Conservation (phyloP, 1,140 invertebrate genomes). For the Elymnias hypermnestra region DNA sequence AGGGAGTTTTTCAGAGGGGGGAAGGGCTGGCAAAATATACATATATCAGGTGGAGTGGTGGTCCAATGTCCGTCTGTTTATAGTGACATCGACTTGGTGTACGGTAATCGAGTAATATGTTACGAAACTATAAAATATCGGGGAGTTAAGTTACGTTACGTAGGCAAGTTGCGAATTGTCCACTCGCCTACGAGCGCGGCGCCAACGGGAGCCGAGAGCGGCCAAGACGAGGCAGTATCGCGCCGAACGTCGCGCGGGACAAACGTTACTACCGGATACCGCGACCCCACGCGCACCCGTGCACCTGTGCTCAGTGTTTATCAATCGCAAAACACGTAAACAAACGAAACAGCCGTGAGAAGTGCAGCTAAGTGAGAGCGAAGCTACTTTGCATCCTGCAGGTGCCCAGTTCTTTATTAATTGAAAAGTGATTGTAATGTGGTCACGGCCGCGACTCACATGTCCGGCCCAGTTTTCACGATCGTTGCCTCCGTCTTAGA, state of each 20-base stretch:
- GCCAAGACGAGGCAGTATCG: constrained; percentile 35
- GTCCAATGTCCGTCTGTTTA: no score
- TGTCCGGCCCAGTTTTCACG: constrained; percentile 72
- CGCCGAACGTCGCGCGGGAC: constrained; percentile 38
- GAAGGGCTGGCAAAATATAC: no score
- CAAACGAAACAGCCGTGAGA: constrained; percentile 43
- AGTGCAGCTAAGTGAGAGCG: constrained; percentile 50
- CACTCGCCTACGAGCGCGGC: constrained; percentile 30
- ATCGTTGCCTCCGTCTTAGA: constrained; percentile 55
- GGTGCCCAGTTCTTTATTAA: constrained; percentile 69
- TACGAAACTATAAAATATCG: constrained; percentile 72
- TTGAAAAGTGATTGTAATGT: constrained; percentile 73
- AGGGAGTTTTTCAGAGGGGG: no score
- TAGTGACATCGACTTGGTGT: constrained; percentile 59
- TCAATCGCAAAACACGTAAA: constrained; percentile 53
- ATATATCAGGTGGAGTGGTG: no score
- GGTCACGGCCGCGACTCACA: constrained; percentile 70
- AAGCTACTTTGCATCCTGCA: constrained; percentile 61
- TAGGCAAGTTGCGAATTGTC: constrained; percentile 57
- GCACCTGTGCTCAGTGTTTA: constrained; percentile 57
- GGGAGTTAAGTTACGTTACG: constrained; percentile 65
- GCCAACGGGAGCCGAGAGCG: constrained; percentile 20
- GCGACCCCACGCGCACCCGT: constrained; percentile 37
- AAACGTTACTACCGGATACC: constrained; percentile 27
- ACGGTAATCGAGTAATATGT: constrained; percentile 63